Evolutionary conservation across 37 sponge, comb jelly and placozoan species (phyloP), one percentile per base, ranked within the genome.

Genomic region (Ephydatia muelleri): DNA sequence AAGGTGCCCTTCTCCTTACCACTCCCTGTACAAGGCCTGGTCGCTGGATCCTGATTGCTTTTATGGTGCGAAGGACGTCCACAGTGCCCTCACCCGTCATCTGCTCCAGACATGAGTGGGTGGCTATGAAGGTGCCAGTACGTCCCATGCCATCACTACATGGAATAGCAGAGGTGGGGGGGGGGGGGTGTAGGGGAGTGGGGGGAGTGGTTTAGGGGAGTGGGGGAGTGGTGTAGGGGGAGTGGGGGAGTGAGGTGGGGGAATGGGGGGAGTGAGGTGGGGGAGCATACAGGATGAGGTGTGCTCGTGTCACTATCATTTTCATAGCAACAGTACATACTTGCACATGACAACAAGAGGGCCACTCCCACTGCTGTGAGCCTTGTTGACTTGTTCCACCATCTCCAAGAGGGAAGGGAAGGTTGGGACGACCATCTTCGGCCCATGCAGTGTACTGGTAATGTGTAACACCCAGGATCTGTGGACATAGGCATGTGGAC

Each of bases 401-500:
- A 95, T 81, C 71, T 95, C 96, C 68, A 92, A 82, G 72, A 97
- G 79, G 36, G 88, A 90, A 21, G 88, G 47, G 49, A 28, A 74
- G 29, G 22, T 74, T 77, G 30, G 97, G 97, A 5, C 83, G 86
- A 25, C 87, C 87, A 48, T 91, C 85, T 72, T 93, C 90, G 0
- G 94, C 94, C 98, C 98, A 97, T 19, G 86, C 83, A 19, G 81
- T 88, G 86, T 82, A 97, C 66, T 97, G 98, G 88, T 91, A 97
- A 57, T 97, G 98, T 72, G 83, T 88, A 49, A 97, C 82, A 80
- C 27, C 89, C 85, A 80, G 67, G 69, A 66, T 74, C 67, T 48
- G 36, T 26, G 76, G 65, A 28, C 0, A 33, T 30, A 39, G 76
- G 13, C 25, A 73, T 43, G 27, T 43, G 3, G 6, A 6, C 6